Percentiles rank a stretch among this genome's conserved stretches.
These are phyloP conservation scores for Oligia strigilis DNA, from an alignment of 2,888 invertebrate species.

Conservation along the genomic window DNA sequence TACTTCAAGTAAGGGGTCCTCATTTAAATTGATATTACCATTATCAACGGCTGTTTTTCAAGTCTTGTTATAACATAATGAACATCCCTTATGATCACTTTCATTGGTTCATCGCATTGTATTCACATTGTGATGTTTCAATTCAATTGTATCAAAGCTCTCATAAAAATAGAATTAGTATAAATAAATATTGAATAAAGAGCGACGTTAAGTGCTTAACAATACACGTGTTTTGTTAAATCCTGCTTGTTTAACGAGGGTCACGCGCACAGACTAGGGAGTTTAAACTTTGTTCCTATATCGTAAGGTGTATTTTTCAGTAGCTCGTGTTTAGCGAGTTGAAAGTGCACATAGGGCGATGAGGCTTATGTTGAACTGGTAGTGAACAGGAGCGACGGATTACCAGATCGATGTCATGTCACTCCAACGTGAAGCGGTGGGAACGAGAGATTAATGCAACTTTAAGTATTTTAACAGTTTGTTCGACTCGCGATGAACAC, in stretches of 20 bases:
- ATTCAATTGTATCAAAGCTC: constrained; percentile 77
- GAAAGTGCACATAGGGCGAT: constrained; percentile 58
- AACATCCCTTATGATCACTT: constrained; percentile 44
- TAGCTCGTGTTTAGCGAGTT: constrained; percentile 28
- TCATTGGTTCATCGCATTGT: constrained; percentile 58
- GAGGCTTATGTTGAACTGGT: constrained; percentile 62
- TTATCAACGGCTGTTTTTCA: constrained; percentile 38
- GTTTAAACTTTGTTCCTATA: constrained; percentile 1
- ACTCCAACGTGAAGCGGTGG: constrained; percentile 68
- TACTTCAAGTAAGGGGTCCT: neutral
- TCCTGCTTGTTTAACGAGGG: constrained; percentile 53
- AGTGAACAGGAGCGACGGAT: constrained; percentile 71
- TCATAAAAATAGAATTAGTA: constrained; percentile 86
- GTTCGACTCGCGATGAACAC: constrained; percentile 35
- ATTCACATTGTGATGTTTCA: constrained; percentile 66
- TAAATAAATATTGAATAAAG: constrained; percentile 83
- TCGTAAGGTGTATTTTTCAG: constrained; percentile 19
- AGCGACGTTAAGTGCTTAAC: constrained; percentile 85
- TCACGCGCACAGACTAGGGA: constrained; percentile 2
- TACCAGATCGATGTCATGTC: constrained; percentile 80
- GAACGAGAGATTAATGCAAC: constrained; percentile 64
- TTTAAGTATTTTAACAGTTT: constrained; percentile 43
- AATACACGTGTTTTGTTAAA: constrained; percentile 80
- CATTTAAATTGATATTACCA: constrained; percentile 9
- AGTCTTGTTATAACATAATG: constrained; percentile 39